phyloP scores from a whole-genome alignment of 2,888 invertebrate genomes.

The Chaetoderma sp. region DNA sequence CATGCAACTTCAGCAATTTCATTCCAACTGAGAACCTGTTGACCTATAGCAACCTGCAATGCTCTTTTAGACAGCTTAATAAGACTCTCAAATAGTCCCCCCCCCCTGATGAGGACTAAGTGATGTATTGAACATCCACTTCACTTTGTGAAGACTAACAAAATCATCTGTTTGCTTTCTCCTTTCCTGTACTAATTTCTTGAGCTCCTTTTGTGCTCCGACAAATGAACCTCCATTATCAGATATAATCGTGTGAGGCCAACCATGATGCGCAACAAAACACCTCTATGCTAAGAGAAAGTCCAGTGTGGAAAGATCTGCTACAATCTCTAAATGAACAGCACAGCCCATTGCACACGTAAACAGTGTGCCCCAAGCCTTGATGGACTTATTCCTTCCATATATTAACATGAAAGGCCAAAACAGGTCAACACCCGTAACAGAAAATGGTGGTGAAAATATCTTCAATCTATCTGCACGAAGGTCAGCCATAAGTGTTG shows the following conservation, averaged over 20 bases:
- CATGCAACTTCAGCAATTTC: neutral
- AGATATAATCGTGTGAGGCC: neutral
- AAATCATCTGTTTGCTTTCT: neutral
- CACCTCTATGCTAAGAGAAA: slow-evolving; percentile 1
- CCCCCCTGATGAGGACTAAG: slow-evolving; percentile 4
- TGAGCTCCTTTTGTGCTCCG: slow-evolving; percentile 6
- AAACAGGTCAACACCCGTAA: slow-evolving; percentile 10
- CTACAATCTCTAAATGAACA: slow-evolving; percentile 2
- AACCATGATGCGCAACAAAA: slow-evolving; percentile 5
- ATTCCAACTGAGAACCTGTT: neutral
- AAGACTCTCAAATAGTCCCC: neutral
- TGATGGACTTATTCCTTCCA: neutral
- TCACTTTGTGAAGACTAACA: neutral
- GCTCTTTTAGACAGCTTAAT: neutral
- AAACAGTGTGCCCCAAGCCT: slow-evolving; percentile 9
- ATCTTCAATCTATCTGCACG: neutral
- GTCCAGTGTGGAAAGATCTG: neutral
- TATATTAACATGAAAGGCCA: neutral
- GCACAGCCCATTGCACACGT: slow-evolving; percentile 8
- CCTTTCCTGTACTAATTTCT: neutral
- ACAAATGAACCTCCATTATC: slow-evolving; percentile 8
- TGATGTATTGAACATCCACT: slow-evolving; percentile 8
- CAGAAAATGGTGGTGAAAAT: neutral
- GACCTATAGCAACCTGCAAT: neutral
- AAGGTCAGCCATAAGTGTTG: neutral